Conservation (phyloP, 2,888 invertebrate genomes). For the Harpalus rubripes region DNA sequence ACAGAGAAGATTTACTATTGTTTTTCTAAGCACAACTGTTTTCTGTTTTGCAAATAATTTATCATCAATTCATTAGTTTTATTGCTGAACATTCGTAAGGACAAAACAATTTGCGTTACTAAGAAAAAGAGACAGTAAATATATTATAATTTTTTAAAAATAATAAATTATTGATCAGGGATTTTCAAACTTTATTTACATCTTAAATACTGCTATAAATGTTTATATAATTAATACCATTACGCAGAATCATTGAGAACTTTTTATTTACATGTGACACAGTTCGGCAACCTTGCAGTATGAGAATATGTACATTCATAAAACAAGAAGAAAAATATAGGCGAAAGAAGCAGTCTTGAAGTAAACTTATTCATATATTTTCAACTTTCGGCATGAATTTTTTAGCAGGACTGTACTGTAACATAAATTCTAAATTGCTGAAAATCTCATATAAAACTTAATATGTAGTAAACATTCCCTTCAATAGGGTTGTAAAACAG, state of each 20-base stretch:
- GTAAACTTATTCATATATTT: neutral
- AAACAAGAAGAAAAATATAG: neutral
- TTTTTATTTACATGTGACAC: conserved; percentile 6
- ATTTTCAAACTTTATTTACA: neutral
- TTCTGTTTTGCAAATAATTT: conserved; percentile 27
- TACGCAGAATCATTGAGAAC: conserved; percentile 1
- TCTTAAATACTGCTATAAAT: neutral
- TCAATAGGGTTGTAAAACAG: too few species aligned
- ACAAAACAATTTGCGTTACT: conserved; percentile 22
- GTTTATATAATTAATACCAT: neutral
- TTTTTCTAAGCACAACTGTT: neutral
- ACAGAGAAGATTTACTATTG: neutral
- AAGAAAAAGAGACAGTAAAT: conserved; percentile 22
- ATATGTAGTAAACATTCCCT: too few species aligned
- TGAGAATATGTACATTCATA: neutral
- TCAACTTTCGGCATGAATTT: neutral
- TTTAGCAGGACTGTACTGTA: too few species aligned
- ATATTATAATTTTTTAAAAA: neutral
- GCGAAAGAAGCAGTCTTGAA: neutral
- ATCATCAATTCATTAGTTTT: neutral
- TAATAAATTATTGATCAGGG: neutral
- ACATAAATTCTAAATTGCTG: too few species aligned
- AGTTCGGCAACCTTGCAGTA: neutral
- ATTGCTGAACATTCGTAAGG: conserved; percentile 19
- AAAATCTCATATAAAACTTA: too few species aligned